These are phyloP conservation scores for Passerculus sandwichensis DNA, from an alignment of 2,797 vertebrate genomes.

Conservation along the genomic window DNA sequence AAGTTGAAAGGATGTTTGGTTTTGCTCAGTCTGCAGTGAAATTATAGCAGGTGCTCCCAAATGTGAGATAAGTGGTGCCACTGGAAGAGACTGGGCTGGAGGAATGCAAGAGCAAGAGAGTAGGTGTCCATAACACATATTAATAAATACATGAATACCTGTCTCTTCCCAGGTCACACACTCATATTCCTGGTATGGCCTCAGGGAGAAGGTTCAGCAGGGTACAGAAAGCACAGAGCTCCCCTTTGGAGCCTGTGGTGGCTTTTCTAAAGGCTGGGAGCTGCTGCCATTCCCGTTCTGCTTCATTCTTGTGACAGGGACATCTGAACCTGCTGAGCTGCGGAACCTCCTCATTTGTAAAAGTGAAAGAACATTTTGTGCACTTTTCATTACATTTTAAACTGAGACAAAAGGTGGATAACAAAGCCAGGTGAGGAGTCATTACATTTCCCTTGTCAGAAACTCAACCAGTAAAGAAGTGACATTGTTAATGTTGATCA, in stretches of 20 bases:
- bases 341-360: neutral
- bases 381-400: slow-evolving; percentile 22
- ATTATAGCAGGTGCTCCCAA: neutral
- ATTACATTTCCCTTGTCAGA: slow-evolving; percentile 29
- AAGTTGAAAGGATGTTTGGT: neutral
- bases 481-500: slow-evolving; percentile 35
- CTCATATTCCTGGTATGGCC: neutral
- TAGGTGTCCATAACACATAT: neutral
- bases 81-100: neutral
- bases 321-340: neutral
- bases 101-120: neutral
- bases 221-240: fast-evolving
- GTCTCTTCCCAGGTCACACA: neutral
- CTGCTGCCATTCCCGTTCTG: neutral
- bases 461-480: slow-evolving; percentile 18
- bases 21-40: neutral
- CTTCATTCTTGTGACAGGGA: neutral
- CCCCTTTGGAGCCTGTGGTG: neutral
- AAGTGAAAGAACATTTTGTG: neutral
- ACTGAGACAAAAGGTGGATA: slow-evolving; percentile 15
- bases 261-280: neutral
- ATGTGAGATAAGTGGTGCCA: neutral
- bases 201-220: neutral
- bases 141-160: neutral
- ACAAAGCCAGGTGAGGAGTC: slow-evolving; percentile 15